phyloP scores from a whole-genome alignment of 2,113 vertebrate genomes.

The Rhinopomastus cyanomelas region DNA sequence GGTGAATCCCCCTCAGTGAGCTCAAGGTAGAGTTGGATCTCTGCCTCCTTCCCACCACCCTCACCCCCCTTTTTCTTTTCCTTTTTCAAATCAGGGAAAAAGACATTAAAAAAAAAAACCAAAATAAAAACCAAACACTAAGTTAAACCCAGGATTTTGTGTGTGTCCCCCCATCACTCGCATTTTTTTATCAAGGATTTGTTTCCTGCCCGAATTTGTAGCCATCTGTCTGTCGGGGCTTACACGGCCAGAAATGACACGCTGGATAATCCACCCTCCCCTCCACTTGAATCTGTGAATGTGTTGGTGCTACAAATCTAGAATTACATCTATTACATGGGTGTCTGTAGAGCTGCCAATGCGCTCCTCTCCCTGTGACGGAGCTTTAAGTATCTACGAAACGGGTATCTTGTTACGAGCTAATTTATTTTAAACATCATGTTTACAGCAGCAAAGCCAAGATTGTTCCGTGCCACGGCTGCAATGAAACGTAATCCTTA shows the following conservation, averaged over 20 bases:
- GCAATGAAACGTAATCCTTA: conserved; percentile 1
- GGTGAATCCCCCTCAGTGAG: neutral
- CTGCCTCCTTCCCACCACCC: too few relatives aligned
- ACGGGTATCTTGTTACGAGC: neutral
- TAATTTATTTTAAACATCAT: conserved; percentile 27
- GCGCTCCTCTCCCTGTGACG: neutral
- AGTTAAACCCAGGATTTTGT: neutral
- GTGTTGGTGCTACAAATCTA: neutral
- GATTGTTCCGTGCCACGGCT: conserved; percentile 1
- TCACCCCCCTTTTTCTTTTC: too few relatives aligned
- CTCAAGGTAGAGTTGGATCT: neutral
- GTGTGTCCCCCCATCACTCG: neutral
- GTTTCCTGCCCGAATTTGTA: conserved; percentile 42
- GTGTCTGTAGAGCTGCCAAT: conserved; percentile 8
- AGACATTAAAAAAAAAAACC: too few relatives aligned
- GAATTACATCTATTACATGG: neutral
- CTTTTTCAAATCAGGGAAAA: neutral
- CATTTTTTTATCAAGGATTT: neutral
- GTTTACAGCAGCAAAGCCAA: conserved; percentile 30
- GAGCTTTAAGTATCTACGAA: neutral
- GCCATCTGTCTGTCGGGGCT: conserved; percentile 20
- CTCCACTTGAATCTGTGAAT: neutral
- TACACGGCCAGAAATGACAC: neutral
- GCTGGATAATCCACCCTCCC: neutral
- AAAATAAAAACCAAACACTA: neutral